A percentile compares a stretch with the other conserved stretches of the same genome.
phyloP scores from a whole-genome alignment of 2,888 invertebrate species.

The Sepiola atlantica region DNA sequence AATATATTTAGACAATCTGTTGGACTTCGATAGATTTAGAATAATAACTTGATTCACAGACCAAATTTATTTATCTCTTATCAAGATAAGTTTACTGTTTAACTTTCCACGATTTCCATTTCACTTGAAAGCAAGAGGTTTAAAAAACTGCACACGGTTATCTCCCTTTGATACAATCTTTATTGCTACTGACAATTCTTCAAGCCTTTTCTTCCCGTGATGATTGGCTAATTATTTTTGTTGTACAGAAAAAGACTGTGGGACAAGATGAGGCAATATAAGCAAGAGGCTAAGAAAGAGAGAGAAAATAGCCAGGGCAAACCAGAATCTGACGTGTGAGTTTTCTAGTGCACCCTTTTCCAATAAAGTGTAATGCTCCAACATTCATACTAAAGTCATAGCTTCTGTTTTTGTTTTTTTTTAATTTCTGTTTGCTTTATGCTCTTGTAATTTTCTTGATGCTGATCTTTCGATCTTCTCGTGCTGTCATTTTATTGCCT shows the following conservation, averaged over 20 bases:
- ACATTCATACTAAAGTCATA: background rate
- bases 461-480: background rate
- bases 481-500: background rate
- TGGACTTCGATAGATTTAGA: background rate
- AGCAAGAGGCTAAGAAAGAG: background rate
- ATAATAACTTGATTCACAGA: background rate
- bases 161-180: background rate
- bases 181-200: background rate
- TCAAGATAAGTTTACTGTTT: background rate
- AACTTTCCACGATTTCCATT: background rate
- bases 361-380: background rate
- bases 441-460: background rate
- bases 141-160: background rate
- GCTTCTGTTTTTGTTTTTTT: background rate
- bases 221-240: background rate
- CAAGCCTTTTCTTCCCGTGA: background rate
- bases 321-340: conserved; percentile 33
- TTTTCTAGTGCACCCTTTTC: conserved; percentile 32
- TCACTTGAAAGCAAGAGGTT: background rate
- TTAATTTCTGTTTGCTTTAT: background rate
- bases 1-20: background rate
- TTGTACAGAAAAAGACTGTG: conserved; percentile 45
- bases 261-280: background rate
- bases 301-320: conserved; percentile 12
- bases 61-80: background rate